A percentile compares a stretch with the other conserved stretches of the same genome.
Evolutionary conservation across 2,113 vertebrate genomes (phyloP).

Genomic region (Podilymbus podiceps): DNA sequence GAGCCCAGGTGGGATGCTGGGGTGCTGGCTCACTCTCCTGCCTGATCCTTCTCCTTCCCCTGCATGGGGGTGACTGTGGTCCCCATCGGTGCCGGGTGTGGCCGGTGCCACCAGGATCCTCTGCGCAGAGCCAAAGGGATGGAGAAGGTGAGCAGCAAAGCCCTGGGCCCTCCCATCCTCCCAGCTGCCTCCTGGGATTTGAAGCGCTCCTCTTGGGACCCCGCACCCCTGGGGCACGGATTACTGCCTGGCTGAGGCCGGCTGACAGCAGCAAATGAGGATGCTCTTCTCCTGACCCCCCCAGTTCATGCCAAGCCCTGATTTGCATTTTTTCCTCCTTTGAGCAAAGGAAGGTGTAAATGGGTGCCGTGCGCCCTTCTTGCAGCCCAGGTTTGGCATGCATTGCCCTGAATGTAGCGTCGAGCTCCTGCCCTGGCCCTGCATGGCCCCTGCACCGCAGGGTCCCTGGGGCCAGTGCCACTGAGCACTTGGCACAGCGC

Average conservation of each 20-base stretch:
- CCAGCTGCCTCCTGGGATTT: background rate
- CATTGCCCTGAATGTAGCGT: background rate
- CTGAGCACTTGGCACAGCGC: rapidly evolving
- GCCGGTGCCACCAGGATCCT: background rate
- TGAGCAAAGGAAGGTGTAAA: background rate
- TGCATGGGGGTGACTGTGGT: background rate
- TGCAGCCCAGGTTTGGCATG: background rate
- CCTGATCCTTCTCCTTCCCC: background rate
- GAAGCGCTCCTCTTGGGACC: background rate
- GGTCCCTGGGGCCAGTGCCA: background rate
- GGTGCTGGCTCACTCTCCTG: background rate
- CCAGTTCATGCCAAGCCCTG: background rate
- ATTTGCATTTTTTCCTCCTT: background rate
- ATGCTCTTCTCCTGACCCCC: background rate
- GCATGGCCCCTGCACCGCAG: background rate
- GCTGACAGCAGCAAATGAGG: background rate
- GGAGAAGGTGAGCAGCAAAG: background rate
- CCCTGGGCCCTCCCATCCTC: background rate
- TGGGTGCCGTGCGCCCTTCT: background rate
- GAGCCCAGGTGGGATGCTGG: background rate
- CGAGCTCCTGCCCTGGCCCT: background rate
- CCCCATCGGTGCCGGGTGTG: background rate
- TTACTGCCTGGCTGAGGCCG: background rate
- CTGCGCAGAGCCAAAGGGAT: background rate
- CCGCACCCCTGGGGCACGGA: background rate